Conservation (phyloP, 2,797 vertebrate species). For the Synaphobranchus kaupii region DNA sequence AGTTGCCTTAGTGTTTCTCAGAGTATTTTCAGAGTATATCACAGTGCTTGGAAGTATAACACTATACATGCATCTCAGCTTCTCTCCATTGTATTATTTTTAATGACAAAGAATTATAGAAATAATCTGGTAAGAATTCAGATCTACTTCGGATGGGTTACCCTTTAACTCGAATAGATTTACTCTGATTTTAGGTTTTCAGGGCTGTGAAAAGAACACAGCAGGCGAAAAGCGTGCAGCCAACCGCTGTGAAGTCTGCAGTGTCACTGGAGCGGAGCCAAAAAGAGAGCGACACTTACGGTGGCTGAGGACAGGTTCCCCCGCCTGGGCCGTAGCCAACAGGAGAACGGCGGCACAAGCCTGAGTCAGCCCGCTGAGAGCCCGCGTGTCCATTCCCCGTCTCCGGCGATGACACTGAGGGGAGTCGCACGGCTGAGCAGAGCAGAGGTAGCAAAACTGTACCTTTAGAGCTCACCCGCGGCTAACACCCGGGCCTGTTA, state of each 20-base stretch:
- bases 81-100: too few relatives aligned
- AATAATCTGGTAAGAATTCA: neutral
- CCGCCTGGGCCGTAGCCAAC: neutral
- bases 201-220: neutral
- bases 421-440: neutral
- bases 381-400: slow-evolving; percentile 11
- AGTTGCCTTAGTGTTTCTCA: too few relatives aligned
- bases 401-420: neutral
- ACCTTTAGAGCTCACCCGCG: neutral
- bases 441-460: slow-evolving; percentile 4
- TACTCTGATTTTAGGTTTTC: neutral
- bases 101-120: too few relatives aligned
- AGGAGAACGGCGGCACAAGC: neutral
- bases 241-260: neutral
- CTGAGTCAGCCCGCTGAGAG: neutral
- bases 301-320: slow-evolving; percentile 1
- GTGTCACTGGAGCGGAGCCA: too few relatives aligned
- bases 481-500: neutral
- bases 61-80: too few relatives aligned
- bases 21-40: too few relatives aligned
- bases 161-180: neutral
- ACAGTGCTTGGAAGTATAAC: too few relatives aligned
- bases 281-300: slow-evolving; percentile 15
- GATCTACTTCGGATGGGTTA: neutral
- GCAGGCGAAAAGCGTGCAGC: neutral